Evolutionary conservation across 2,888 invertebrate genomes (phyloP).

Genomic region (Acrocyrtus sp.): DNA sequence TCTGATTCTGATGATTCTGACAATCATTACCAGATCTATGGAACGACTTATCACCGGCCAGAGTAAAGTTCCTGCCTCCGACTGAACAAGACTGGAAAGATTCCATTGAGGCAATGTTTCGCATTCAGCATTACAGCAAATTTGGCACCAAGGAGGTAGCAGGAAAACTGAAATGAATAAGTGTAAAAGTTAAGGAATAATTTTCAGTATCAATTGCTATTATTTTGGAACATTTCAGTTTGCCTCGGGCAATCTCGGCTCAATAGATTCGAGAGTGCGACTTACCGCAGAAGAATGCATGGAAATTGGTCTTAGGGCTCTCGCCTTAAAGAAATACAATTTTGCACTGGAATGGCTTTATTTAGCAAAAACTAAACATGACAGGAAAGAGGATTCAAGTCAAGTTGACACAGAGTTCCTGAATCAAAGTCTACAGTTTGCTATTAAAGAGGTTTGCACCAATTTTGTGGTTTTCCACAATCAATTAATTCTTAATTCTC

Average conservation of each 20-base stretch:
- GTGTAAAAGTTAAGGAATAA: no score
- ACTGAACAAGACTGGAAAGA: constrained; percentile 36
- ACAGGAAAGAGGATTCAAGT: constrained; percentile 2
- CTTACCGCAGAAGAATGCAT: constrained; percentile 29
- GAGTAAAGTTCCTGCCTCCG: constrained; percentile 17
- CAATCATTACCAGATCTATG: constrained; percentile 28
- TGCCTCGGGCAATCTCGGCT: constrained; percentile 21
- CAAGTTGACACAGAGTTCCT: constrained; percentile 15
- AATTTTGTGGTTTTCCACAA: no score
- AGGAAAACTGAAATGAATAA: no score
- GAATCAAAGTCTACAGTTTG: constrained; percentile 19
- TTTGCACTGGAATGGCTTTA: constrained; percentile 45
- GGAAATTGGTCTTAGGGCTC: constrained; percentile 32
- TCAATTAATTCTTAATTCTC: background rate
- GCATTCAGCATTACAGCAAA: constrained; percentile 35
- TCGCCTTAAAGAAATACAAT: constrained; percentile 10
- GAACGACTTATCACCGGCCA: constrained; percentile 13
- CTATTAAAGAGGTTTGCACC: constrained; percentile 31
- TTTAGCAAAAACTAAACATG: constrained; percentile 8
- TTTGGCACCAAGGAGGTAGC: constrained; percentile 30
- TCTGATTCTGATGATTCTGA: no score
- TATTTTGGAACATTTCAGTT: no score
- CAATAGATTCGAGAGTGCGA: constrained; percentile 12
- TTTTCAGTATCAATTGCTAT: no score
- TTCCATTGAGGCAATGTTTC: constrained; percentile 28